Percentiles rank a stretch among this genome's conserved stretches.
Conservation (phyloP, 2,797 vertebrate species). For the Chloroceryle amazona region DNA sequence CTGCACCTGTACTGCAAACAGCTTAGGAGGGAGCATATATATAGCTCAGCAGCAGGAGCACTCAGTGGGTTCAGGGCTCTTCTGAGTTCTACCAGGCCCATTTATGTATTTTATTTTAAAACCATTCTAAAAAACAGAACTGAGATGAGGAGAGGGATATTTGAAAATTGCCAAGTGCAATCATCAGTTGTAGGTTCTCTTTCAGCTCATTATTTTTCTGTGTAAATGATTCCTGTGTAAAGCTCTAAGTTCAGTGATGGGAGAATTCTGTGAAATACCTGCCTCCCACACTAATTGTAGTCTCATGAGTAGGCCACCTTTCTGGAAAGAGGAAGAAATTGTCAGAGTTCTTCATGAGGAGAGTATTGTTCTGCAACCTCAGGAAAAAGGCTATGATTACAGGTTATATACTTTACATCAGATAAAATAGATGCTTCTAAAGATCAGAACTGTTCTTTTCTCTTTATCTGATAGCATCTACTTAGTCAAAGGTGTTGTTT, state of each 20-base stretch:
- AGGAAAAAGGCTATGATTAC: neutral
- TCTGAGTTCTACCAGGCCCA: neutral
- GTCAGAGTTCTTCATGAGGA: neutral
- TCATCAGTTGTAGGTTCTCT: neutral
- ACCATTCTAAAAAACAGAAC: neutral
- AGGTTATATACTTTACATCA: neutral
- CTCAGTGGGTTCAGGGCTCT: neutral
- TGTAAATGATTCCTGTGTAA: neutral
- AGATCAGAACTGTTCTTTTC: neutral
- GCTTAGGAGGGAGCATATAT: neutral
- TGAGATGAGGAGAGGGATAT: neutral
- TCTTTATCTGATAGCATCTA: neutral
- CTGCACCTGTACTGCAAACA: neutral
- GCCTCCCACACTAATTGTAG: neutral
- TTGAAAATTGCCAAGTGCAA: neutral
- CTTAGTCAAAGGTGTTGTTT: neutral
- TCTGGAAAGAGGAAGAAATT: neutral
- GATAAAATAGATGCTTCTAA: neutral
- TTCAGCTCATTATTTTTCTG: neutral
- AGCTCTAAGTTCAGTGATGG: neutral
- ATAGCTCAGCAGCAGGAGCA: neutral
- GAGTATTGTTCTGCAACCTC: neutral
- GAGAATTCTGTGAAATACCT: neutral
- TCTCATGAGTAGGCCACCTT: neutral
- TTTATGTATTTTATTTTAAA: neutral